Percentiles rank a stretch among this genome's conserved stretches.
These are phyloP conservation scores for Drosophila mimica DNA, from an alignment of 2,888 invertebrate species.

Conservation along the genomic window DNA sequence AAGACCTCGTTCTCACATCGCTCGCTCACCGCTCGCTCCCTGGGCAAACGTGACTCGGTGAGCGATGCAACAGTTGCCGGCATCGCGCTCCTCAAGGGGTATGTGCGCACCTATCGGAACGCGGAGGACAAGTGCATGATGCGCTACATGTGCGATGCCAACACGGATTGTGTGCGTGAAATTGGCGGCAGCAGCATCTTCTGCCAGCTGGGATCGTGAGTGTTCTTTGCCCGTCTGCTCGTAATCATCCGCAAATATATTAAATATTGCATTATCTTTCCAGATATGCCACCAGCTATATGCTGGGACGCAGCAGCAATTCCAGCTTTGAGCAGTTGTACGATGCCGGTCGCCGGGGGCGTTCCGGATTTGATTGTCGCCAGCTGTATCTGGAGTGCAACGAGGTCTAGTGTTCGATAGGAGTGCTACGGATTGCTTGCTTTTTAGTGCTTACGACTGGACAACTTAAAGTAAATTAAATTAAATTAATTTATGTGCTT, in stretches of 20 bases:
- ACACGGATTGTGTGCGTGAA: slow-evolving; percentile 93
- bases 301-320: slow-evolving; percentile 91
- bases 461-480: slow-evolving; percentile 70
- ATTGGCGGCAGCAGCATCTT: slow-evolving; percentile 93
- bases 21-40: slow-evolving; percentile 92
- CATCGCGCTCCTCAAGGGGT: slow-evolving; percentile 95
- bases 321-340: slow-evolving; percentile 92
- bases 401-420: slow-evolving; percentile 88
- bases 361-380: slow-evolving; percentile 93
- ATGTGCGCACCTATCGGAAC: slow-evolving; percentile 91
- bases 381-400: slow-evolving; percentile 94
- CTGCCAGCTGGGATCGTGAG: slow-evolving; percentile 97
- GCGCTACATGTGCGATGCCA: slow-evolving; percentile 95
- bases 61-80: slow-evolving; percentile 95
- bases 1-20: slow-evolving; percentile 97
- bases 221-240: neutral
- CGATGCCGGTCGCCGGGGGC: slow-evolving; percentile 94
- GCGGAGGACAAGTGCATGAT: slow-evolving; percentile 93
- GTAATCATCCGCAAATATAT: too few relatives aligned
- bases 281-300: slow-evolving; percentile 94
- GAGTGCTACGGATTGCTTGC: slow-evolving; percentile 16
- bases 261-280: slow-evolving; percentile 14
- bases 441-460: slow-evolving; percentile 61
- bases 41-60: slow-evolving; percentile 94
- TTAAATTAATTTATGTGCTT: slow-evolving; percentile 80